phyloP scores from a whole-genome alignment of 2,888 invertebrate species.

The Sesia apiformis region DNA sequence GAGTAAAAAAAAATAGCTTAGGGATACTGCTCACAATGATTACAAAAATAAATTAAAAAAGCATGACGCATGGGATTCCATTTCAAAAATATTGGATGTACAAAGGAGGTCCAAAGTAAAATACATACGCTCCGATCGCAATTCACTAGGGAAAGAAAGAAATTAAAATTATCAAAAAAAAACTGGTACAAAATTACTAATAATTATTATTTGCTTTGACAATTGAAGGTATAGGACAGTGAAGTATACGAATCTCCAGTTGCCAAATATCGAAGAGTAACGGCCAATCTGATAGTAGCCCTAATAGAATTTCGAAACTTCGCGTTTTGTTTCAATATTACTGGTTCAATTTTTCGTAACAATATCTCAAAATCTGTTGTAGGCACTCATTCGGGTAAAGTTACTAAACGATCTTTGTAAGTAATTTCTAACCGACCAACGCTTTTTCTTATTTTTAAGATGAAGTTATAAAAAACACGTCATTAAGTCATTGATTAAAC shows the following conservation, averaged over 20 bases:
- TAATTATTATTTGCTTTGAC: background rate
- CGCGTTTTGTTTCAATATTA: conserved; percentile 3
- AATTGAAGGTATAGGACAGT: conserved; percentile 5
- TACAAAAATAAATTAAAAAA: too few relatives aligned
- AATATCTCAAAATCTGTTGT: conserved; percentile 3
- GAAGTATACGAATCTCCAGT: conserved; percentile 5
- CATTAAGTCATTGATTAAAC: too few relatives aligned
- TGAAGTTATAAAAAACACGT: background rate
- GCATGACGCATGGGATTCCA: too few relatives aligned
- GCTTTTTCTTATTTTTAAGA: background rate
- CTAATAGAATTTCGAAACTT: conserved; percentile 2
- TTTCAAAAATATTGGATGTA: too few relatives aligned
- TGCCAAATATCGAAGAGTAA: conserved; percentile 4
- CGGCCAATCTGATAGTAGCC: background rate
- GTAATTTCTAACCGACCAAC: background rate
- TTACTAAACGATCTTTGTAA: background rate
- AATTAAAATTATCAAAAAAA: too few relatives aligned
- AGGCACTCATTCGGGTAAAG: conserved; percentile 1
- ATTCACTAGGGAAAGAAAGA: too few relatives aligned
- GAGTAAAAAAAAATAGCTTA: too few relatives aligned
- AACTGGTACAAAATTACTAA: background rate
- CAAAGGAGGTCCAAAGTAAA: too few relatives aligned
- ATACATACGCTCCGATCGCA: too few relatives aligned
- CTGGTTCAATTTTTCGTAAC: conserved; percentile 3
- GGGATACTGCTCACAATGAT: too few relatives aligned